Percentiles rank a stretch among this genome's conserved stretches.
These are phyloP conservation scores for Sminthopsis crassicaudata DNA, from an alignment of 2,113 vertebrate species.

Conservation along the genomic window DNA sequence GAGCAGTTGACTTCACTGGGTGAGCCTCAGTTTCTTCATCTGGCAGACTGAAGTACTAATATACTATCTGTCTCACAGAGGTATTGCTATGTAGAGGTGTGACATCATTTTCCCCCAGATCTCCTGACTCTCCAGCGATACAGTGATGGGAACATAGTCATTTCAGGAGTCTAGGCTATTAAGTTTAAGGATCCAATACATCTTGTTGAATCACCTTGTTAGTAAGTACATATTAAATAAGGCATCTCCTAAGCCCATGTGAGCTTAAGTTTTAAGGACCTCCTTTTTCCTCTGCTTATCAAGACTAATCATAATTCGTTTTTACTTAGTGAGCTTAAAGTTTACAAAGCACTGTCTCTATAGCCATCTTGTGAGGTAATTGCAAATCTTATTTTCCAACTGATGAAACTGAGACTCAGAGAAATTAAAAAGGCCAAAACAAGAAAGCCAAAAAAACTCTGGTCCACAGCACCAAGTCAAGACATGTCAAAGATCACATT, in stretches of 20 bases:
- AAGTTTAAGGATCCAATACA: not conserved
- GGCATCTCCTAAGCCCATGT: not conserved
- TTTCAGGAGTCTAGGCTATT: not conserved
- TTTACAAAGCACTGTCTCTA: not conserved
- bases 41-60: not conserved
- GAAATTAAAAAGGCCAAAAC: not conserved
- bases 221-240: not conserved
- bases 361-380: not conserved
- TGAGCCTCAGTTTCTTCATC: not conserved
- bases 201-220: not conserved
- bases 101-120: not conserved
- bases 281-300: not conserved
- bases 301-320: not conserved
- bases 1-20: not conserved
- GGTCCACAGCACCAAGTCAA: not conserved
- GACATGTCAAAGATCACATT: not conserved
- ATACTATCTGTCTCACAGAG: not conserved
- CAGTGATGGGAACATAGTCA: not conserved
- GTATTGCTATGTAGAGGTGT: not conserved
- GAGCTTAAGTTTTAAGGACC: not conserved
- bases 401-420: not conserved
- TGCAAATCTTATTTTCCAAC: not conserved
- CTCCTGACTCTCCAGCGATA: not conserved
- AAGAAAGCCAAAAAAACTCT: not conserved
- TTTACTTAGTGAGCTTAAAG: not conserved